phyloP scores from a whole-genome alignment of 2,888 invertebrate genomes.

The Drosophila diplacantha region DNA sequence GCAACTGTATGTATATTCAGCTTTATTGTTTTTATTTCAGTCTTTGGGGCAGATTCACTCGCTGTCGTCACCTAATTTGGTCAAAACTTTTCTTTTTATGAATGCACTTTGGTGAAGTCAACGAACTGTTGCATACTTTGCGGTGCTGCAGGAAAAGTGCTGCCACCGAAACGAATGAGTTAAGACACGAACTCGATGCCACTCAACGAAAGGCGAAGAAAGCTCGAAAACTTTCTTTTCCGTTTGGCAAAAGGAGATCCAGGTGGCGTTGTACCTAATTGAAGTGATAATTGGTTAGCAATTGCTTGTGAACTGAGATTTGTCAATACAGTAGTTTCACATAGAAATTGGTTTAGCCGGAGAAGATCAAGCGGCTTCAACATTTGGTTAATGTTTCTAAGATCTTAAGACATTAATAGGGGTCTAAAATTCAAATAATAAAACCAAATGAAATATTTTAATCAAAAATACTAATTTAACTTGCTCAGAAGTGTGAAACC shows the following conservation, averaged over 20 bases:
- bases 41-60: constrained; percentile 55
- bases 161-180: constrained; percentile 49
- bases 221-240: constrained; percentile 3
- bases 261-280: constrained; percentile 6
- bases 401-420: too few species aligned
- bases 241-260: background rate
- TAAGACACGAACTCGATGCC: constrained; percentile 56
- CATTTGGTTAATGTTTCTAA: background rate
- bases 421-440: background rate
- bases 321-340: background rate
- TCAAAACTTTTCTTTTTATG: constrained; percentile 59
- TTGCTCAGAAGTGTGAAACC: too few species aligned
- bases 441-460: background rate
- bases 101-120: background rate
- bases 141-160: background rate
- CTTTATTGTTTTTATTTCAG: constrained; percentile 3
- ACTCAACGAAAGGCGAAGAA: constrained; percentile 37
- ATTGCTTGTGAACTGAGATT: background rate
- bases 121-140: constrained; percentile 46
- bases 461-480: background rate
- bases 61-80: constrained; percentile 50
- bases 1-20: constrained; percentile 45
- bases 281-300: background rate
- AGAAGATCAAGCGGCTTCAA: too few species aligned
- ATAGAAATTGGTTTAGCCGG: background rate